Conservation (phyloP, 2,888 invertebrate genomes). For the Drosophila affinis region DNA sequence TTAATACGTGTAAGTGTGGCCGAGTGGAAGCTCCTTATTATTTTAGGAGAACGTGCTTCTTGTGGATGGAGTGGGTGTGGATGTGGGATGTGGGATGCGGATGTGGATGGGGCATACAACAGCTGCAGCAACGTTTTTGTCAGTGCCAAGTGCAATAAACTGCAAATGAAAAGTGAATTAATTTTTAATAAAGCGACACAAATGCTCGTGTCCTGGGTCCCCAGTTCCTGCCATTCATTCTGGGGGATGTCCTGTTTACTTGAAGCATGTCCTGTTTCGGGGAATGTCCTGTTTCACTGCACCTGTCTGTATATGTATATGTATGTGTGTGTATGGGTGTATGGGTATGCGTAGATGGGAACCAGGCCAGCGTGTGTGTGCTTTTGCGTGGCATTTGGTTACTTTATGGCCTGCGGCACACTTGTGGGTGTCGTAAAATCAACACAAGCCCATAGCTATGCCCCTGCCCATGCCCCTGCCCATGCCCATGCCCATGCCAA, state of each 20-base stretch:
- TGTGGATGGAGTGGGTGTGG: not conserved
- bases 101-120: constrained; percentile 32
- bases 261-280: not conserved
- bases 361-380: constrained; percentile 14
- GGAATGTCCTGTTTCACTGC: constrained; percentile 22
- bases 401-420: constrained; percentile 70
- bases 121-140: constrained; percentile 58
- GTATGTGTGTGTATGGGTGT: not conserved
- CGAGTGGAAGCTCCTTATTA: constrained; percentile 57
- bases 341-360: not conserved
- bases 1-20: constrained; percentile 72
- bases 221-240: not conserved
- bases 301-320: not conserved
- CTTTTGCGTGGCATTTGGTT: constrained; percentile 61
- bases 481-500: not conserved
- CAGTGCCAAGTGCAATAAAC: constrained; percentile 74
- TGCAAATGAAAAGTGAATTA: constrained; percentile 79
- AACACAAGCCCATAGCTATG: constrained; percentile 50
- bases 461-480: not conserved
- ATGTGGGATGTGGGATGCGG: not conserved
- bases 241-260: constrained; percentile 24
- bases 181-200: constrained; percentile 75
- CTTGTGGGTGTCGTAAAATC: constrained; percentile 73
- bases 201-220: constrained; percentile 41
- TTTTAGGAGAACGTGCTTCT: constrained; percentile 53